Conservation (phyloP, 2,113 vertebrate genomes). For the Machaerirhynchus nigripectus region DNA sequence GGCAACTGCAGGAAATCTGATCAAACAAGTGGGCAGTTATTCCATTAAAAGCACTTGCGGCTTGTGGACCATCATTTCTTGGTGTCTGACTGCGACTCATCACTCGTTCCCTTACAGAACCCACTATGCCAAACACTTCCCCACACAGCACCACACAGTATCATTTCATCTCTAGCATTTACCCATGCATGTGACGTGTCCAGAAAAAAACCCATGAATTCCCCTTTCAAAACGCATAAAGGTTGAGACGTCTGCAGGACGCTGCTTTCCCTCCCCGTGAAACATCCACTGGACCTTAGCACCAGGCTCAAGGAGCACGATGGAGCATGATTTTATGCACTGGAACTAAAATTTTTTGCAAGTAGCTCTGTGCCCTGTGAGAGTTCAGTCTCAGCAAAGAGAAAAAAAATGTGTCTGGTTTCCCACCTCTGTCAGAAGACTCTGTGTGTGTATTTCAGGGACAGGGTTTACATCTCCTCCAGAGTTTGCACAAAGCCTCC, state of each 20-base stretch:
- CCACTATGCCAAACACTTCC: neutral
- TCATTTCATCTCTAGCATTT: neutral
- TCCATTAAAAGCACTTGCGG: conserved; percentile 29
- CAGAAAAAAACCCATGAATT: neutral
- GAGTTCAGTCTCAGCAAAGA: neutral
- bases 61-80: conserved; percentile 3
- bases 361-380: neutral
- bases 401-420: neutral
- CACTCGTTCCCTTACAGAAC: neutral
- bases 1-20: neutral
- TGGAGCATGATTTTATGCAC: neutral
- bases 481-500: neutral
- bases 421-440: neutral
- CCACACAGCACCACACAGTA: neutral
- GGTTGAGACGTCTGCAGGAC: neutral
- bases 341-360: neutral
- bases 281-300: neutral
- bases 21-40: neutral
- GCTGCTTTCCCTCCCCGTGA: neutral
- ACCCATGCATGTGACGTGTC: neutral
- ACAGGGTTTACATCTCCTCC: neutral
- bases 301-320: neutral
- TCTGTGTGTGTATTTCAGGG: neutral
- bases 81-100: conserved; percentile 15
- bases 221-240: neutral